A percentile compares a stretch with the other conserved stretches of the same genome.
These are phyloP conservation scores for Euglossa dilemma DNA, from an alignment of 1,140 invertebrate genomes.

Conservation along the genomic window DNA sequence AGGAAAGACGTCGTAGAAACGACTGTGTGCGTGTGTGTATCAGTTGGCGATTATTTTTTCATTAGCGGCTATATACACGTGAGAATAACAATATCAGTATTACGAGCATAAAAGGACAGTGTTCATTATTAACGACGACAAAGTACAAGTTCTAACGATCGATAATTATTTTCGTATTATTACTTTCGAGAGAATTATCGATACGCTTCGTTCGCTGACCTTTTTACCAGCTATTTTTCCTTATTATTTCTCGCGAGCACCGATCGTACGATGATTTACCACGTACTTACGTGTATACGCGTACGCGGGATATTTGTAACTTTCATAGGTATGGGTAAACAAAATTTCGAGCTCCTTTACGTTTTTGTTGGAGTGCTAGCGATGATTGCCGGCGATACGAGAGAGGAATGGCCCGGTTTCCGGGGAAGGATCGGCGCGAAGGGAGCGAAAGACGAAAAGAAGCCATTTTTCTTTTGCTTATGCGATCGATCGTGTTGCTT, in stretches of 20 bases:
- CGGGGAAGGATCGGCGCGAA: background rate
- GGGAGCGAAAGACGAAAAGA: background rate
- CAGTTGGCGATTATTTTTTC: background rate
- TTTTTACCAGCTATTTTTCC: background rate
- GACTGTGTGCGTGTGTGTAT: background rate
- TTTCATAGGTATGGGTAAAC: no score
- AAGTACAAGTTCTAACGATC: background rate
- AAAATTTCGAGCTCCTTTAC: background rate
- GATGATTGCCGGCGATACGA: no score
- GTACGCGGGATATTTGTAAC: background rate
- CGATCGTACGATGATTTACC: background rate
- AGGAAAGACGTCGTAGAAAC: background rate
- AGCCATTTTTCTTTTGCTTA: background rate
- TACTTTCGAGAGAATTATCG: background rate
- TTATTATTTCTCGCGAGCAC: background rate
- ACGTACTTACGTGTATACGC: background rate
- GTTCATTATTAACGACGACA: constrained; percentile 3
- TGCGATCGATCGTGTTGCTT: background rate
- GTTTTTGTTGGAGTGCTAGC: no score
- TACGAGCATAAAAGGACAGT: constrained; percentile 3
- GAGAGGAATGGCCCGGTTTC: background rate
- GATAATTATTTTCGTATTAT: constrained; percentile 7
- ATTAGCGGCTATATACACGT: background rate
- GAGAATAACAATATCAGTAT: constrained; percentile 1
- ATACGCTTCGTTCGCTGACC: background rate